These are phyloP conservation scores for Papilio protenor DNA, from an alignment of 2,888 invertebrate species.

Conservation along the genomic window DNA sequence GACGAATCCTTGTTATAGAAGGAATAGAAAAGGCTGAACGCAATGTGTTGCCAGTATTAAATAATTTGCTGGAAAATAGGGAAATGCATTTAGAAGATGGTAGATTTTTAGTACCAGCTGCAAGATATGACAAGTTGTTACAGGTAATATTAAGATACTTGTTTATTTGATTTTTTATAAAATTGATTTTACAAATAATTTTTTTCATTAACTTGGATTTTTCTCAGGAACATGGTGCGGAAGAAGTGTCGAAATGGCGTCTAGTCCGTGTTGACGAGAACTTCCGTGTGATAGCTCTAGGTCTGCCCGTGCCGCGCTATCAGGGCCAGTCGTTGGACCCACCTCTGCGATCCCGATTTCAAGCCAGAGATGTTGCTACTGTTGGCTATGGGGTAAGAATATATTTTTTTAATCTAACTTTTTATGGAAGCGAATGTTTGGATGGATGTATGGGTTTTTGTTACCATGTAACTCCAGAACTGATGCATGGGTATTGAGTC, in stretches of 20 bases:
- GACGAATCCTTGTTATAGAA: conserved; percentile 94
- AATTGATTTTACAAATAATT: not conserved
- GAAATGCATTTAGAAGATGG: conserved; percentile 99
- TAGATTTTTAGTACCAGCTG: conserved; percentile 94
- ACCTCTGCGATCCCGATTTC: conserved; percentile 96
- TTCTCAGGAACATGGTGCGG: conserved; percentile 88
- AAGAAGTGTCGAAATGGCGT: conserved; percentile 93
- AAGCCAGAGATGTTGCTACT: conserved; percentile 92
- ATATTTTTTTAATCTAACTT: not conserved
- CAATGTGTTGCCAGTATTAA: conserved; percentile 97
- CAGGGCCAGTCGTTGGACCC: conserved; percentile 97
- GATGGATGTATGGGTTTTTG: no score
- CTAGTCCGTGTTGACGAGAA: conserved; percentile 96
- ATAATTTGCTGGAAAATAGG: conserved; percentile 97
- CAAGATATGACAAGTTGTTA: conserved; percentile 94
- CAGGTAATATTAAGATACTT: conserved; percentile 81
- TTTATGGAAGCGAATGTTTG: no score
- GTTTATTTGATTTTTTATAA: not conserved
- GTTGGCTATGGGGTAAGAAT: conserved; percentile 86
- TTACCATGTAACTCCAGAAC: no score
- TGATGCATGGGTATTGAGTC: no score
- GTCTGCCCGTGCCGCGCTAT: conserved; percentile 94
- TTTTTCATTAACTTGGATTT: not conserved
- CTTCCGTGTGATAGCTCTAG: conserved; percentile 97
- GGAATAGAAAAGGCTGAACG: conserved; percentile 99